These are phyloP conservation scores for Platycercus adscitus DNA, from an alignment of 2,113 vertebrate genomes.

Conservation along the genomic window DNA sequence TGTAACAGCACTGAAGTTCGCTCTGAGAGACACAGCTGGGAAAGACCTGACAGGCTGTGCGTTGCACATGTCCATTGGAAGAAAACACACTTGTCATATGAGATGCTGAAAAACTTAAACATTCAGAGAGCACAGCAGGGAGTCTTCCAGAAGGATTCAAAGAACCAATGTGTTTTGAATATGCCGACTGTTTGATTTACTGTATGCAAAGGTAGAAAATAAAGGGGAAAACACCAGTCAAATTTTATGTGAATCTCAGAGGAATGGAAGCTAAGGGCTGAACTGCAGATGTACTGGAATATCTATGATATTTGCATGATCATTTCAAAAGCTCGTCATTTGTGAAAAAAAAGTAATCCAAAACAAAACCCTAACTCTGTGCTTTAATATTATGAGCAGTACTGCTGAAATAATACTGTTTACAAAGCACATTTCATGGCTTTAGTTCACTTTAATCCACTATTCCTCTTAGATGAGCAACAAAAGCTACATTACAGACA, in stretches of 20 bases:
- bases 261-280: background rate
- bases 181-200: slow-evolving; percentile 38
- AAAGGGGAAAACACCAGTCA: background rate
- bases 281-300: background rate
- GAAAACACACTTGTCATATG: slow-evolving; percentile 18
- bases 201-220: slow-evolving; percentile 56
- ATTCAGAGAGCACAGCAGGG: slow-evolving; percentile 29
- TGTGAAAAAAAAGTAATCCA: background rate
- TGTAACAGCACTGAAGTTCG: background rate
- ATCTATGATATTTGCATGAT: background rate
- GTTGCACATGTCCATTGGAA: background rate
- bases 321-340: background rate
- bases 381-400: background rate
- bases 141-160: slow-evolving; percentile 48
- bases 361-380: background rate
- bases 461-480: background rate
- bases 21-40: background rate
- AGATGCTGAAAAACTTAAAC: slow-evolving; percentile 40
- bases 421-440: background rate
- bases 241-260: background rate
- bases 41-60: slow-evolving; percentile 6
- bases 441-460: background rate
- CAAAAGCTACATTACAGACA: background rate
- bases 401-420: background rate
- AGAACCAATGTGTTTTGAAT: slow-evolving; percentile 35